Evolutionary conservation across 2,797 vertebrate genomes (phyloP).

Genomic region (Eremophila alpestris): DNA sequence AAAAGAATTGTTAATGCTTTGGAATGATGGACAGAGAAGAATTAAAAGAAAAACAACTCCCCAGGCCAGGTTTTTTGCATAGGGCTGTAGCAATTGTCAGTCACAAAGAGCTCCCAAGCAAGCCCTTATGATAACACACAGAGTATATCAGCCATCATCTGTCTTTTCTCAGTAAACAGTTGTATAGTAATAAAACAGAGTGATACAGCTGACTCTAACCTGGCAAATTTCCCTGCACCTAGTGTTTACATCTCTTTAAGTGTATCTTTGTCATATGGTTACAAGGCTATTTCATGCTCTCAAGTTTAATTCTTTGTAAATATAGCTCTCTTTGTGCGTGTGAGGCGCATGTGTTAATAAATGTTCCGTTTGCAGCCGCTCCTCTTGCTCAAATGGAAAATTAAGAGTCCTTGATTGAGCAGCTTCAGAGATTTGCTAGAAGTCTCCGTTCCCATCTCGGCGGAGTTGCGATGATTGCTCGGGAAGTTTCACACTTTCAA

Average conservation of each 20-base stretch:
- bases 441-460: constrained; percentile 34
- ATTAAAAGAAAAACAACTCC: constrained; percentile 53
- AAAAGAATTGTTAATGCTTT: constrained; percentile 44
- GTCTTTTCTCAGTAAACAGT: constrained; percentile 54
- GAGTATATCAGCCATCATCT: constrained; percentile 38
- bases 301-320: constrained; percentile 73
- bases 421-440: constrained; percentile 34
- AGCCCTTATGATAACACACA: constrained; percentile 37
- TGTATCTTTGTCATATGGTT: constrained; percentile 56
- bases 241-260: constrained; percentile 62
- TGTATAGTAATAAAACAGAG: constrained; percentile 42
- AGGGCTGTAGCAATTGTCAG: constrained; percentile 17
- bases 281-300: constrained; percentile 70
- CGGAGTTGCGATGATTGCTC: neutral
- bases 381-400: constrained; percentile 56
- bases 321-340: constrained; percentile 37
- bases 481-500: constrained; percentile 51
- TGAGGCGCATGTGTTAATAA: constrained; percentile 62
- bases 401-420: constrained; percentile 57
- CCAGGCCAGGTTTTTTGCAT: constrained; percentile 45
- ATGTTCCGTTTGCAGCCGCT: constrained; percentile 48
- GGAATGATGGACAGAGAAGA: constrained; percentile 26
- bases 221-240: constrained; percentile 49
- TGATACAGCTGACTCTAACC: constrained; percentile 28
- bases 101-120: constrained; percentile 47